phyloP scores from a whole-genome alignment of 2,113 vertebrate genomes.

The Muscicapa adusta region DNA sequence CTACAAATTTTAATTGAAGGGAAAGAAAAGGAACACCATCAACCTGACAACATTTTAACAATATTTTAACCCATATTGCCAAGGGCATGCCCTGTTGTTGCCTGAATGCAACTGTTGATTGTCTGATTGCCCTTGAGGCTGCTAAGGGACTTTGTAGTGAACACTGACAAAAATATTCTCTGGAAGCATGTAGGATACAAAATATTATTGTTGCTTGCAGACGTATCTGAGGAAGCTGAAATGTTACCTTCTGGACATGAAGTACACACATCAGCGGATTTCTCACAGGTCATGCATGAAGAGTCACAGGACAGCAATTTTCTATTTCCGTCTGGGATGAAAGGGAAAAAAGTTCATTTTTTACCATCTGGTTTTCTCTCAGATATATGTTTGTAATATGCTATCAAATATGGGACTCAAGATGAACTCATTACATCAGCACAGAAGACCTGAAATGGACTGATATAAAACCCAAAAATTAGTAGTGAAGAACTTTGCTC shows the following conservation, averaged over 20 bases:
- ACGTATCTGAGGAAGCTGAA: not conserved
- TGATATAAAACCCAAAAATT: not conserved
- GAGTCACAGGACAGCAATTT: conserved; percentile 69
- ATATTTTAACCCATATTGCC: not conserved
- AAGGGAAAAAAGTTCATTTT: not conserved
- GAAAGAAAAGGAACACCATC: not conserved
- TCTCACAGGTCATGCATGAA: conserved; percentile 79
- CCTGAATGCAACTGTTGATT: not conserved
- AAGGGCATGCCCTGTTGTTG: not conserved
- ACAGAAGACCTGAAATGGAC: not conserved
- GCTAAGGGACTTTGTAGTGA: not conserved
- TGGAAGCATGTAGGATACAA: not conserved
- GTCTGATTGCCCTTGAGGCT: not conserved
- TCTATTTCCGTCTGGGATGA: conserved; percentile 1
- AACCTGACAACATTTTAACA: not conserved
- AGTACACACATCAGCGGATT: conserved; percentile 66
- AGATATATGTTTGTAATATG: not conserved
- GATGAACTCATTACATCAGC: not conserved
- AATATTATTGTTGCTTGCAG: not conserved
- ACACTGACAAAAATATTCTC: not conserved
- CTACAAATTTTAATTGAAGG: not conserved
- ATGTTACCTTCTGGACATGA: conserved; percentile 80
- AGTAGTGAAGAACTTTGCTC: not conserved
- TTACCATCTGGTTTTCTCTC: no score
- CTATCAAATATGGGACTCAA: not conserved